A percentile compares a stretch with the other conserved stretches of the same genome.
These are phyloP conservation scores for Pseudocheirus occidentalis DNA, from an alignment of 2,797 vertebrate genomes.

Conservation along the genomic window DNA sequence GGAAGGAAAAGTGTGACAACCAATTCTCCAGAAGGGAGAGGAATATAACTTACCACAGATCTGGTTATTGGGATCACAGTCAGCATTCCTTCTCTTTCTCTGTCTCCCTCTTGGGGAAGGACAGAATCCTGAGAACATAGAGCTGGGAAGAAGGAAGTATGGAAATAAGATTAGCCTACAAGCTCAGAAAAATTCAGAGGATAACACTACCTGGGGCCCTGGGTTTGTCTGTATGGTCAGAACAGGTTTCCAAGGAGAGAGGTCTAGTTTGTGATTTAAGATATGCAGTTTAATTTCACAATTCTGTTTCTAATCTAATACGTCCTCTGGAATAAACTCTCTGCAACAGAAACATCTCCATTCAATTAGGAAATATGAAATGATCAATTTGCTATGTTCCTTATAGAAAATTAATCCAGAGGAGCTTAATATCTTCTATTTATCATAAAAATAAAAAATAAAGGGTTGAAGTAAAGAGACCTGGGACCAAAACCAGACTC, in stretches of 20 bases:
- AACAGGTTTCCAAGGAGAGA: neutral
- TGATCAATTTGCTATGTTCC: neutral
- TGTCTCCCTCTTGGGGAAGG: constrained; percentile 52
- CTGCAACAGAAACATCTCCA: neutral
- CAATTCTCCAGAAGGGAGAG: neutral
- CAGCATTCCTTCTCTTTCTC: neutral
- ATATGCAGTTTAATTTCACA: neutral
- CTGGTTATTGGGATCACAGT: neutral
- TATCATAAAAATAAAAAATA: neutral
- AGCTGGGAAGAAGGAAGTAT: constrained; percentile 59
- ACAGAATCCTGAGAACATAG: constrained; percentile 51
- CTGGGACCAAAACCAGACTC: neutral
- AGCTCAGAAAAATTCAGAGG: neutral
- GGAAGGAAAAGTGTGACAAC: neutral
- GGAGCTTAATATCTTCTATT: neutral
- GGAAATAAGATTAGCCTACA: neutral
- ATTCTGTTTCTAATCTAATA: neutral
- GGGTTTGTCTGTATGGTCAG: neutral
- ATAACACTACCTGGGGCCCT: neutral
- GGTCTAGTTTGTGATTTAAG: neutral
- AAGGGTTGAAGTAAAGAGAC: neutral
- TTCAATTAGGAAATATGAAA: neutral
- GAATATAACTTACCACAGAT: neutral
- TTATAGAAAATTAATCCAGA: neutral
- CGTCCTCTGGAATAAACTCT: neutral